A percentile compares a stretch with the other conserved stretches of the same genome.
phyloP scores from a whole-genome alignment of 2,888 invertebrate species.

The Agrilus biguttatus region DNA sequence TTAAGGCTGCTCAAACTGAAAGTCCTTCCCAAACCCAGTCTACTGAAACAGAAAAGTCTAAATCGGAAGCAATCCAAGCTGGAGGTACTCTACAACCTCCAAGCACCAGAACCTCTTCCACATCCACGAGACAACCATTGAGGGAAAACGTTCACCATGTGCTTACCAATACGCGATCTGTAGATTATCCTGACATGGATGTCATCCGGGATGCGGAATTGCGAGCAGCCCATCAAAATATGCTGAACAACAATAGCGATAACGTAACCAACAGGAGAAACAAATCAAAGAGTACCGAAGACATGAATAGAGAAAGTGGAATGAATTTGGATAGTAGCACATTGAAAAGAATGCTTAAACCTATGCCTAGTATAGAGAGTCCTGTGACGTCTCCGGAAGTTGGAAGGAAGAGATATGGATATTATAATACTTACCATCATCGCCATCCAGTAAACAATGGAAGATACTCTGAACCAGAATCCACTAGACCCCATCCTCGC shows the following conservation, averaged over 20 bases:
- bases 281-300: conserved; percentile 84
- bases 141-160: conserved; percentile 33
- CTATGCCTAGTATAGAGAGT: conserved; percentile 80
- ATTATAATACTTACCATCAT: conserved; percentile 49
- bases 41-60: conserved; percentile 37
- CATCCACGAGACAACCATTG: conserved; percentile 36
- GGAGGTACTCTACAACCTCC: conserved; percentile 52
- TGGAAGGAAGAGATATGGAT: conserved; percentile 64
- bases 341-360: conserved; percentile 85
- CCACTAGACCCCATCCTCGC: conserved; percentile 35
- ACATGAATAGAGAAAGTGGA: conserved; percentile 45
- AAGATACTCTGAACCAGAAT: conserved; percentile 34
- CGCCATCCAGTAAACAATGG: conserved; percentile 44
- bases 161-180: conserved; percentile 38
- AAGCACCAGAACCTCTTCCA: conserved; percentile 39
- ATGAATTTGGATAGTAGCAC: conserved; percentile 65
- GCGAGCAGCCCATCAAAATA: conserved; percentile 46
- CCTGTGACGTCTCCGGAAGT: conserved; percentile 86
- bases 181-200: conserved; percentile 54
- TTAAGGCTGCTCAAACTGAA: conserved; percentile 31
- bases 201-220: conserved; percentile 60
- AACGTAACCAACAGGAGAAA: conserved; percentile 42
- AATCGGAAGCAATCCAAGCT: conserved; percentile 73
- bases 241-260: conserved; percentile 58
- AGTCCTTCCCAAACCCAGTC: conserved; percentile 24